These are phyloP conservation scores for Eubucco bourcierii DNA, from an alignment of 2,113 vertebrate species.

Conservation along the genomic window DNA sequence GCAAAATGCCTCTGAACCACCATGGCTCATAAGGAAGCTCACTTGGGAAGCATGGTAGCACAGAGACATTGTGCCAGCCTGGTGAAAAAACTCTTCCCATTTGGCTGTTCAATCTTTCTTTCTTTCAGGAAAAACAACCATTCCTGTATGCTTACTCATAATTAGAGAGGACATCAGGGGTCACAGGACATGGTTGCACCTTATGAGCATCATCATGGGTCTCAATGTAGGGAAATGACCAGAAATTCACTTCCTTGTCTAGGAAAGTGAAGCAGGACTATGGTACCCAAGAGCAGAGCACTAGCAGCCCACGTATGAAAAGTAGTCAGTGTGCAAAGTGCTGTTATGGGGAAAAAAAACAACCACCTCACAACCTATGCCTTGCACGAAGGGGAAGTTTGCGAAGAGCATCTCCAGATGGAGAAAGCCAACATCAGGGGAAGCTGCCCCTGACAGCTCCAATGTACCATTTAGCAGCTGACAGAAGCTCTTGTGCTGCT, in stretches of 20 bases:
- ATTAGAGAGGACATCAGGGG: background rate
- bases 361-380: background rate
- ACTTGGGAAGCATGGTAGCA: background rate
- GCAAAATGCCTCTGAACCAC: background rate
- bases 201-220: background rate
- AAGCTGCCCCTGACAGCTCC: background rate
- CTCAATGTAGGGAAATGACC: background rate
- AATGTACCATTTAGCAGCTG: background rate
- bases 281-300: background rate
- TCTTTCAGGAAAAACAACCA: background rate
- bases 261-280: background rate
- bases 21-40: background rate
- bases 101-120: background rate
- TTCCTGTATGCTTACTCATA: background rate
- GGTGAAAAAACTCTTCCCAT: background rate
- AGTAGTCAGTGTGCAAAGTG: background rate
- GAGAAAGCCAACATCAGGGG: background rate
- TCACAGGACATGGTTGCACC: background rate
- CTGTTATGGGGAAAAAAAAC: background rate
- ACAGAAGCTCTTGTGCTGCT: background rate
- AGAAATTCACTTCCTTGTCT: background rate
- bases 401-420: background rate
- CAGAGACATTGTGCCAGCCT: fast-evolving
- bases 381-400: background rate
- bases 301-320: background rate